Base-by-base conservation (phyloP, 2,888 invertebrate genomes). In the Carpatolechia fugitivella region DNA sequence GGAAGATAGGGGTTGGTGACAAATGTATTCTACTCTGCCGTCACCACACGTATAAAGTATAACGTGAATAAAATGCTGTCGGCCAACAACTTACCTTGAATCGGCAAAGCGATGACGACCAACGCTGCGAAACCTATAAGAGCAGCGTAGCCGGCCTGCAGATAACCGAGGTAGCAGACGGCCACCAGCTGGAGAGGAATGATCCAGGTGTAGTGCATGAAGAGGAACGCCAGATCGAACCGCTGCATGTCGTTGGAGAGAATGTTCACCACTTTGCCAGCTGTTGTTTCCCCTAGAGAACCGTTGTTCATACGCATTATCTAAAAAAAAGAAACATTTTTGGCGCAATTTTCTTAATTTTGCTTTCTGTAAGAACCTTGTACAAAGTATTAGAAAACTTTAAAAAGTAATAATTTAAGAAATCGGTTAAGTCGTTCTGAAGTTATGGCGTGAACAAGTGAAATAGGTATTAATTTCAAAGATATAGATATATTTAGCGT, bases 211-310 rank as follows among this genome's bases (percentile, higher is more conserved):
- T 93, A 96, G 78, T 97, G 95, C 4, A 96, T 76, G 72, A 94
- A 95, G 33, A 94, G 82, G 35, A 94, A 91, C 1, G 94, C 93
- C 77, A 94, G 70, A 75, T 97, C 97, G 70, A 97, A 96, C 31
- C 97, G 92, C 73, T 93, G 94, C 48, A 97, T 94, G 72, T 98
- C 98, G 73, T 97, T 97, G 14, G 97, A 96, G 51, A 98, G 88
- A 24, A 98, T 82, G 82, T 98, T 98, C 11, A 97, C 95, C 30
- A 98, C 93, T 81, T 97, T 96, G 0, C 97, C 97, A 0, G 94
- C 93, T 0, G 97, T 95, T 0, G 97, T 97, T 71, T 96, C 93
- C 0, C 95, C 94, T 36, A 97, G 78, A 0, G 97, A 94, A 0
- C 81, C 75, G 56, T 87, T 87, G 61, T 82, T 82, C 85, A 90